Evolutionary conservation across 2,888 invertebrate species (phyloP).

Genomic region (Linnaemya vulpina): DNA sequence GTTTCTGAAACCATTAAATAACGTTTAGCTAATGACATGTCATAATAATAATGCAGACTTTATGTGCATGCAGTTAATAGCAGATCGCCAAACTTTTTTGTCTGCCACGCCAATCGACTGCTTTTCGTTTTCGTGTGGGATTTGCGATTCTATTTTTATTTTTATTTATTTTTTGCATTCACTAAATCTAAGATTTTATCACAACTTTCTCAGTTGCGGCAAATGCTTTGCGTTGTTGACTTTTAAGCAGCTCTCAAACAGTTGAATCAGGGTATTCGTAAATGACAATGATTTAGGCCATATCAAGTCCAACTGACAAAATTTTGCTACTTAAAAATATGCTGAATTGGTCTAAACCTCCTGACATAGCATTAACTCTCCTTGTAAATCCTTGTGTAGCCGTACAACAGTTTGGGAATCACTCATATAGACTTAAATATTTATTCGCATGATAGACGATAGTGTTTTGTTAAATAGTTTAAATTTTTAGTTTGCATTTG

Average conservation of each 20-base stretch:
- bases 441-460: conserved; percentile 16
- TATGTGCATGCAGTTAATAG: conserved; percentile 2
- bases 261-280: too few species aligned
- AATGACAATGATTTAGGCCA: too few species aligned
- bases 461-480: neutral
- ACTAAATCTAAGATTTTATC: too few species aligned
- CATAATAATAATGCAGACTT: conserved; percentile 45
- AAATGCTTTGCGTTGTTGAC: too few species aligned
- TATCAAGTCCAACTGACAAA: too few species aligned
- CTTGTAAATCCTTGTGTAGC: too few species aligned
- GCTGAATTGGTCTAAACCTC: too few species aligned
- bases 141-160: too few species aligned
- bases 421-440: neutral
- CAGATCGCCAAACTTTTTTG: neutral
- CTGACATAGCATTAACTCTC: too few species aligned
- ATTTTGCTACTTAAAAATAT: too few species aligned
- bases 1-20: conserved; percentile 44
- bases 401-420: neutral
- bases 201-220: neutral
- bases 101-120: neutral
- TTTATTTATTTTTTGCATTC: too few species aligned
- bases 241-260: too few species aligned
- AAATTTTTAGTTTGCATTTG: neutral
- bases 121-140: neutral
- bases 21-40: conserved; percentile 57